Evolutionary conservation across 2,888 invertebrate species (phyloP).

Genomic region (Diarsia brunnea): DNA sequence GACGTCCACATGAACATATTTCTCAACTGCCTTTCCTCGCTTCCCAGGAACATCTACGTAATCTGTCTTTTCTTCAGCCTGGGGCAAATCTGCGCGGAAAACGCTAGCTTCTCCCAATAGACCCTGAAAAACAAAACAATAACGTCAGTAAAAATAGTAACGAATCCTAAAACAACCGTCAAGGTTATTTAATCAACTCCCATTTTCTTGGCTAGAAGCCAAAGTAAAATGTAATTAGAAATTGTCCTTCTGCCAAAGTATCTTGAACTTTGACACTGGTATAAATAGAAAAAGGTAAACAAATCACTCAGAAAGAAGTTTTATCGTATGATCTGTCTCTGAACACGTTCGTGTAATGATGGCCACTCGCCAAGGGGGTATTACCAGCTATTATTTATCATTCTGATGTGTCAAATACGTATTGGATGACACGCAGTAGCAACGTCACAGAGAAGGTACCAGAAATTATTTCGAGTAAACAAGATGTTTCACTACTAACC

Average conservation of each 20-base stretch:
- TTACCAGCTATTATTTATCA: conserved; percentile 13
- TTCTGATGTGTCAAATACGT: not conserved
- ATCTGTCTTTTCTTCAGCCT: conserved; percentile 92
- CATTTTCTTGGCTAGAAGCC: conserved; percentile 72
- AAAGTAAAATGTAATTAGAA: conserved; percentile 73
- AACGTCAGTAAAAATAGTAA: conserved; percentile 64
- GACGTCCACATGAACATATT: conserved; percentile 93
- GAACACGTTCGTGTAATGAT: conserved; percentile 36
- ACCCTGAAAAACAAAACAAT: conserved; percentile 79
- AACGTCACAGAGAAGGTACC: conserved; percentile 11
- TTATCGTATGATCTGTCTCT: conserved; percentile 33
- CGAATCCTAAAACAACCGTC: conserved; percentile 64
- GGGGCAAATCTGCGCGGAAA: conserved; percentile 92
- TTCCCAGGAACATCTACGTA: conserved; percentile 89
- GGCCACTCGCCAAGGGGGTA: conserved; percentile 68
- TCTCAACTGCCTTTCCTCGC: conserved; percentile 89
- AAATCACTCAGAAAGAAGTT: conserved; percentile 58
- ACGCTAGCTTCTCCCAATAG: conserved; percentile 92
- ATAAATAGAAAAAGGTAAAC: conserved; percentile 69
- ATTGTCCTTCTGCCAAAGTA: conserved; percentile 75
- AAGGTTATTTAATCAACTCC: conserved; percentile 68
- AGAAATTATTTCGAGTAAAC: not conserved
- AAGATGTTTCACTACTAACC: conserved; percentile 76
- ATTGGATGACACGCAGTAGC: not conserved
- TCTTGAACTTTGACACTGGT: conserved; percentile 71